phyloP scores from a whole-genome alignment of 2,797 vertebrate genomes.

The Chloroceryle inda region DNA sequence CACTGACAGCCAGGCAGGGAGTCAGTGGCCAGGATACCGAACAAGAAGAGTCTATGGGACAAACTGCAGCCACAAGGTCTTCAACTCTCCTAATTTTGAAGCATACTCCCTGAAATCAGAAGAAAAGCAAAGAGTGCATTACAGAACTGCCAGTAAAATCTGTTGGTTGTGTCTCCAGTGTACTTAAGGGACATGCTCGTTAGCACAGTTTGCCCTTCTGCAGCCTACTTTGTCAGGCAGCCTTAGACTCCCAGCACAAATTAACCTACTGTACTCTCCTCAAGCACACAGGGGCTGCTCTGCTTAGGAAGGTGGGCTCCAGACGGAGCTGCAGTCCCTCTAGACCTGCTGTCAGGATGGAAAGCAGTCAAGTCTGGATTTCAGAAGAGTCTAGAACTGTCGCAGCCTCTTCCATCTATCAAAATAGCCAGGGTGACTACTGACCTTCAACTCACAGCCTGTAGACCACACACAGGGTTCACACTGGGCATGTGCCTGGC shows the following conservation, averaged over 20 bases:
- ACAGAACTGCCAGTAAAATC: not conserved
- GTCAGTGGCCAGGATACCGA: not conserved
- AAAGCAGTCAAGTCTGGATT: not conserved
- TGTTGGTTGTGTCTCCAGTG: not conserved
- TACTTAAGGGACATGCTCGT: not conserved
- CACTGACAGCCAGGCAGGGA: not conserved
- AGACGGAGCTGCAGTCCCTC: not conserved
- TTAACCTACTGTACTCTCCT: not conserved
- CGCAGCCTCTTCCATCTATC: fast-evolving
- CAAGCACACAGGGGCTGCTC: not conserved
- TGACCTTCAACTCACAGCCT: not conserved
- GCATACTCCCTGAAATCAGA: not conserved
- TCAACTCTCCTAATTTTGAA: not conserved
- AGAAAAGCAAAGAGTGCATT: not conserved
- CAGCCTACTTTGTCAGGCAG: not conserved
- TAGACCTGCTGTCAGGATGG: not conserved
- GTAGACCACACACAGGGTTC: not conserved
- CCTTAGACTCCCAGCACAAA: not conserved
- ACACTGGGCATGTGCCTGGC: fast-evolving
- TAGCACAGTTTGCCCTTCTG: not conserved
- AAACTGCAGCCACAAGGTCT: not conserved
- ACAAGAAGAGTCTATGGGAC: not conserved
- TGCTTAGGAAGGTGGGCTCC: not conserved
- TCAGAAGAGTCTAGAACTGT: not conserved
- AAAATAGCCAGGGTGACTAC: not conserved